Evolutionary conservation across 2,888 invertebrate genomes (phyloP).

Genomic region (Lochmaea capreae): DNA sequence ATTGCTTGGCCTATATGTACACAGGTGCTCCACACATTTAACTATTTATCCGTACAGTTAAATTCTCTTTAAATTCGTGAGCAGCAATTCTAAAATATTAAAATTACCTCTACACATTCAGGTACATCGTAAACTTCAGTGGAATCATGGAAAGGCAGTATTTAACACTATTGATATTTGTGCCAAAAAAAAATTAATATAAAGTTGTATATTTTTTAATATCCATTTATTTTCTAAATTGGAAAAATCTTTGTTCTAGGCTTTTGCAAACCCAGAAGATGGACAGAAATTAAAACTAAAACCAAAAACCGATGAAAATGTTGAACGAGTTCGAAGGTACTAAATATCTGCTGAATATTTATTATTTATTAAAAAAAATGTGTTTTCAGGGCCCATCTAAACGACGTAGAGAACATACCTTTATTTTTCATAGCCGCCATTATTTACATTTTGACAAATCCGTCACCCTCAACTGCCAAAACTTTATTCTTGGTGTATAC

Average conservation of each 20-base stretch:
- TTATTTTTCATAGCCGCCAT: constrained; percentile 72
- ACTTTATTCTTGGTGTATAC: constrained; percentile 50
- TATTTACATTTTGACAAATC: constrained; percentile 71
- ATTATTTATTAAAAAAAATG: constrained; percentile 8
- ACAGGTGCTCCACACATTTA: no score
- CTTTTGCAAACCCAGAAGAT: constrained; percentile 68
- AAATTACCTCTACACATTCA: no score
- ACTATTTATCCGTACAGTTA: no score
- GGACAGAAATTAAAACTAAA: constrained; percentile 53
- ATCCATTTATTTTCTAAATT: constrained; percentile 20
- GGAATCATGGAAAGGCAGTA: no score
- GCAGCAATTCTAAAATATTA: no score
- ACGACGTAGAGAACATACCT: constrained; percentile 78
- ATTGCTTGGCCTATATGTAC: no score
- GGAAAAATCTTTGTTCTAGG: constrained; percentile 57
- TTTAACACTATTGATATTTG: no score
- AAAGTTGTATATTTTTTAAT: neutral
- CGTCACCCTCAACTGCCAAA: constrained; percentile 66
- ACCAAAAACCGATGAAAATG: constrained; percentile 61
- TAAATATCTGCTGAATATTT: neutral
- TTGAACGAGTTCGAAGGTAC: constrained; percentile 66
- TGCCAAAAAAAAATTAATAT: neutral
- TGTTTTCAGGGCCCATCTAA: constrained; percentile 72
- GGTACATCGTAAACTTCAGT: no score
- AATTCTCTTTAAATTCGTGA: no score